Conservation (phyloP, 1,140 invertebrate species). For the Drosophila guanche region DNA sequence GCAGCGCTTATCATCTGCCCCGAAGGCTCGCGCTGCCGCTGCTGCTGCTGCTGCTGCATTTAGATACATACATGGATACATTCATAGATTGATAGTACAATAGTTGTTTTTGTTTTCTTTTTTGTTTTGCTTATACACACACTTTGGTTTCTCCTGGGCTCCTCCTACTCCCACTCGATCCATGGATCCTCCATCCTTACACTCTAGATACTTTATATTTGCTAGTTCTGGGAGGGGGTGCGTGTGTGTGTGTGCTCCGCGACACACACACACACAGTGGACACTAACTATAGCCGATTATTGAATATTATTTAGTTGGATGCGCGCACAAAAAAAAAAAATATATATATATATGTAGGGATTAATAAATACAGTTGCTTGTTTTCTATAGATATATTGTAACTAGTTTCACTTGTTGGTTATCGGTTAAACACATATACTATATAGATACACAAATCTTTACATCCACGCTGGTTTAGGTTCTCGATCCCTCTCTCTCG, state of each 20-base stretch:
- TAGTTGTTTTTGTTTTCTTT: no score
- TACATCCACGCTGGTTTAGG: constrained; percentile 23
- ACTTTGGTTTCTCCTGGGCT: constrained; percentile 43
- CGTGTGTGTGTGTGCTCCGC: no score
- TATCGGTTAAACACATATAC: constrained; percentile 20
- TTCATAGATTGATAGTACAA: constrained; percentile 6
- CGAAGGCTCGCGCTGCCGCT: no score
- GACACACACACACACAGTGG: background rate
- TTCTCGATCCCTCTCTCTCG: constrained; percentile 2
- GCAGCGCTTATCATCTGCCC: no score
- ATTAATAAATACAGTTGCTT: constrained; percentile 35
- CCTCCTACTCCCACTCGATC: no score
- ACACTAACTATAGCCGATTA: constrained; percentile 37
- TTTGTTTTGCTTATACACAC: constrained; percentile 35
- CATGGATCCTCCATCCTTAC: no score
- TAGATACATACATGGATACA: constrained; percentile 19
- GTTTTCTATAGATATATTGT: constrained; percentile 22
- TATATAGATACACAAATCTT: constrained; percentile 36
- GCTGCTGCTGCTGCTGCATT: no score
- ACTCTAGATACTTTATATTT: constrained; percentile 17
- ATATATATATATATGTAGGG: no score
- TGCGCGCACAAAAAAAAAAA: constrained; percentile 20
- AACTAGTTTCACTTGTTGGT: constrained; percentile 54
- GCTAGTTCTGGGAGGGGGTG: constrained; percentile 13
- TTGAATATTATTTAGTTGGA: constrained; percentile 37